Conservation (phyloP, 2,888 invertebrate species). For the Tinea trinotella region DNA sequence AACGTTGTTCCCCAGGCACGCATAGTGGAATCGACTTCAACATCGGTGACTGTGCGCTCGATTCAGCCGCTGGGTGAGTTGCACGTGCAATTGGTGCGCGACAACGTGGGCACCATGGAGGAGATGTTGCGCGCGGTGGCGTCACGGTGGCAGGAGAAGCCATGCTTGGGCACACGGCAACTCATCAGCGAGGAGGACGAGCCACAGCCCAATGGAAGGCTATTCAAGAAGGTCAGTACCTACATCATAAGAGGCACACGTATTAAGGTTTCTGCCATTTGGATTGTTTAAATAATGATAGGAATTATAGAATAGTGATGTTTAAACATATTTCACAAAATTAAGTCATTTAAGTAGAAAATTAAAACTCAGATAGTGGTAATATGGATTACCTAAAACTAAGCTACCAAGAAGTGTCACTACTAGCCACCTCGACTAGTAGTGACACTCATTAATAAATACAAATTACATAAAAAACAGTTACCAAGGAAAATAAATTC, state of each 20-base stretch:
- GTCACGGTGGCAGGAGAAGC: conserved; percentile 79
- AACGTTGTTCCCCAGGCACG: conserved; percentile 84
- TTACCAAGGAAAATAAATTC: too few relatives aligned
- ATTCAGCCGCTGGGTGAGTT: conserved; percentile 78
- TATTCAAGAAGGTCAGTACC: conserved; percentile 90
- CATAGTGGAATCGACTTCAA: conserved; percentile 75
- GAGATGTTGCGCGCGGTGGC: conserved; percentile 87
- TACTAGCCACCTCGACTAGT: too few relatives aligned
- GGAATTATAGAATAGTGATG: too few relatives aligned
- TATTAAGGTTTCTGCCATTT: too few relatives aligned
- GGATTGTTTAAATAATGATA: too few relatives aligned
- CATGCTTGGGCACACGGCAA: conserved; percentile 91
- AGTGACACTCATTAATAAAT: too few relatives aligned
- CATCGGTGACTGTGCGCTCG: conserved; percentile 81
- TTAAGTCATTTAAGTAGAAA: too few relatives aligned
- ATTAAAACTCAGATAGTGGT: too few relatives aligned
- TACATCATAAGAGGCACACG: neutral
- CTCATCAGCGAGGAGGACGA: conserved; percentile 96
- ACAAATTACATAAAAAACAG: too few relatives aligned
- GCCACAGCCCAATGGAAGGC: conserved; percentile 91
- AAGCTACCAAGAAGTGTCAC: too few relatives aligned
- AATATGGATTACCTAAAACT: too few relatives aligned
- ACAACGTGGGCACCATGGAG: conserved; percentile 86
- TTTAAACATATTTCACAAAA: too few relatives aligned
- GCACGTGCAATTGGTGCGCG: conserved; percentile 81